Evolutionary conservation across 2,113 vertebrate genomes (phyloP), one percentile per base, ranked within the genome.

Genomic region (Sylvietta virens): DNA sequence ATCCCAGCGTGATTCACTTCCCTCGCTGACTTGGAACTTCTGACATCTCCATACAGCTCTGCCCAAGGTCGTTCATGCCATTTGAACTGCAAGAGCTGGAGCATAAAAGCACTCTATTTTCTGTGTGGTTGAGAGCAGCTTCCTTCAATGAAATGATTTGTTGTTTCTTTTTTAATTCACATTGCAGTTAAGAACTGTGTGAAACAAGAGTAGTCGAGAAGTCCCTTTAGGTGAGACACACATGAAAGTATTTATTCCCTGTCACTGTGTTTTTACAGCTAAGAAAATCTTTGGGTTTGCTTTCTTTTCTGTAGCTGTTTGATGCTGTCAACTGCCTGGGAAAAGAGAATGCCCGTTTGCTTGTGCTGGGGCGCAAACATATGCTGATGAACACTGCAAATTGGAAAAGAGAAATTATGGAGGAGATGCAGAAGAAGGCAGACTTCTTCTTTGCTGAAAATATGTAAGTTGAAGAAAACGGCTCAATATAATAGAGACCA

Each of bases 391-490:
- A 97, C 37, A 94, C 97, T 61, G 84, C 67, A 14, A 97, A 76
- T 21, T 99, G 99, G 99, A 96, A 97, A 48, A 97, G 51, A 94
- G 81, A 96, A 42, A 83, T 99, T 88, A 98, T 99, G 98, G 94
- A 92, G 33, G 94, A 95, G 30, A 97, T 99, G 91, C 98, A 98
- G 93, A 97, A 97, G 94, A 98, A 98, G 88, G 99, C 99, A 66
- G 97, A 98, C 47, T 99, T 99, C 97, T 99, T 99, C 96, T 99
- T 99, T 97, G 99, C 99, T 47, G 98, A 99, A 21, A 98, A 99
- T 94, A 98, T 99, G 99, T 99, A 96, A 98, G 99, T 98, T 86
- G 28, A 88, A 94, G 50, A 85, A 88, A 88, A 86, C 19, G 13
- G 13, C 18, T 88, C 31, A 61, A 33, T n/a, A 15, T 87, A 50